Percentiles rank a stretch among this genome's conserved stretches.
Conservation (phyloP, 2,113 vertebrate species). For the Tonatia bakeri region DNA sequence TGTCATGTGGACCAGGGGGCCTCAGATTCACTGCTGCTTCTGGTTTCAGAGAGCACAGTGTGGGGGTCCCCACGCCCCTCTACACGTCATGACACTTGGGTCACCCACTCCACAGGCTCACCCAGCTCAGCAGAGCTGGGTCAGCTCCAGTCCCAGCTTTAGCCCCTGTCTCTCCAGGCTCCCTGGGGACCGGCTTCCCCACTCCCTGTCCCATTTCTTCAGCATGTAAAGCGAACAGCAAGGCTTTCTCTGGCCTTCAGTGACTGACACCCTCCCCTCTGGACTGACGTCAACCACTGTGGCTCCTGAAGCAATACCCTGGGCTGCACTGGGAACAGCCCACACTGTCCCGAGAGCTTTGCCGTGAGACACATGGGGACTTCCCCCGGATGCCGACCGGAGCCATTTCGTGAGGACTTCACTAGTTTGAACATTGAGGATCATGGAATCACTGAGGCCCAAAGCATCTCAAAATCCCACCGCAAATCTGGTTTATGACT, state of each 20-base stretch:
- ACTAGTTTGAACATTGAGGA: background rate
- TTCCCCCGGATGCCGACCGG: background rate
- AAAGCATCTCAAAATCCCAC: background rate
- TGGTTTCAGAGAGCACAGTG: background rate
- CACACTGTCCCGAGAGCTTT: accelerated
- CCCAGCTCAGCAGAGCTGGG: background rate
- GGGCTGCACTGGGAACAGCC: background rate
- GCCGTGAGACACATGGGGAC: background rate
- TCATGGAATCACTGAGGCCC: background rate
- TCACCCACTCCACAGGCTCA: background rate
- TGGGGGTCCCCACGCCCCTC: background rate
- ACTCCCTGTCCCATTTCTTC: too few relatives aligned
- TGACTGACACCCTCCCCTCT: too few relatives aligned
- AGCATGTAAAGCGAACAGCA: too few relatives aligned
- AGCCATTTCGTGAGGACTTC: background rate
- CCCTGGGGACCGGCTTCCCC: background rate
- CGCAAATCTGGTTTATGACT: background rate
- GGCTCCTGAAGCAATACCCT: too few relatives aligned
- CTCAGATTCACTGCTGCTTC: background rate
- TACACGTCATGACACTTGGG: background rate
- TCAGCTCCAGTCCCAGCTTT: background rate
- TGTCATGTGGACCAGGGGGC: background rate
- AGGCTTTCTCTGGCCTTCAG: too few relatives aligned
- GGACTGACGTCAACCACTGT: too few relatives aligned
- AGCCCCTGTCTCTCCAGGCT: too few relatives aligned